Conservation (phyloP, 2,113 vertebrate species). For the Platycercus adscitus region DNA sequence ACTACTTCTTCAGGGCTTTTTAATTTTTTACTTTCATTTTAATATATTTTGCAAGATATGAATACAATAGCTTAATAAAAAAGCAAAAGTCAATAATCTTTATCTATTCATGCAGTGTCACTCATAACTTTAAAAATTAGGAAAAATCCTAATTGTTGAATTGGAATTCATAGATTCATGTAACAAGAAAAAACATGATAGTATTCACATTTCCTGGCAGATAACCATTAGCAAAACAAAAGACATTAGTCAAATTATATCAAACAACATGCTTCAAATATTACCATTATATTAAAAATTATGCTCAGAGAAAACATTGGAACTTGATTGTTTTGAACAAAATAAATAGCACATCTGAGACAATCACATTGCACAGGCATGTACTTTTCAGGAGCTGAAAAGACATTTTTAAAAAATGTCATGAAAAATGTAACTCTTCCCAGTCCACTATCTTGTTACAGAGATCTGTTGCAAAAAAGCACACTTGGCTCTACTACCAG, state of each 20-base stretch:
- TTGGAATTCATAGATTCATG: not conserved
- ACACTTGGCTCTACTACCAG: not conserved
- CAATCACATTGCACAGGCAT: not conserved
- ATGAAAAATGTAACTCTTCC: not conserved
- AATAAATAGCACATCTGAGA: not conserved
- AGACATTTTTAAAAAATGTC: not conserved
- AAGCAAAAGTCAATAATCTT: not conserved
- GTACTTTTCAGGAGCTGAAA: not conserved
- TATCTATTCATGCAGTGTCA: not conserved
- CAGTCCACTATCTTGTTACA: not conserved
- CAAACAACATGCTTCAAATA: not conserved
- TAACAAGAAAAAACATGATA: not conserved
- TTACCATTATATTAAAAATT: not conserved
- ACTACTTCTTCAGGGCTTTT: not conserved
- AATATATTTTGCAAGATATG: not conserved
- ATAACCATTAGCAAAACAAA: not conserved
- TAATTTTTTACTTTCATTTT: not conserved
- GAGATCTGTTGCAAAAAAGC: not conserved
- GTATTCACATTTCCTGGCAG: not conserved
- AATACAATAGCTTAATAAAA: slow-evolving; percentile 19
- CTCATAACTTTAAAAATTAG: not conserved
- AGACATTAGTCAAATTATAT: not conserved
- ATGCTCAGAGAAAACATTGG: not conserved
- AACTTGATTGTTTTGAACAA: not conserved
- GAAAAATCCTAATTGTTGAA: not conserved